Base-by-base conservation (phyloP, 2,888 invertebrate genomes). In the Apodemia zela region DNA sequence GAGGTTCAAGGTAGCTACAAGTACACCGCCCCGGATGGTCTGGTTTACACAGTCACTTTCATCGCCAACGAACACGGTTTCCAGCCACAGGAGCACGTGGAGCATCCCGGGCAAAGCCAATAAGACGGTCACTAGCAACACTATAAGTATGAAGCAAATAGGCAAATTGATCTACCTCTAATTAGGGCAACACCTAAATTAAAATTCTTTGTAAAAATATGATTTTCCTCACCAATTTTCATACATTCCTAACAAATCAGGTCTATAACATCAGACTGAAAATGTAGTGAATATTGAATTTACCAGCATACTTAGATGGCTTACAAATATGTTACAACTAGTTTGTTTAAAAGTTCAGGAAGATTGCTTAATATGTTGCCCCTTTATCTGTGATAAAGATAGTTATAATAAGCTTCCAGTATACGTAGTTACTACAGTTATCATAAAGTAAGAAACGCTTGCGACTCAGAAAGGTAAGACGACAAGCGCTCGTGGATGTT, bases 51-150 rank as follows among this genome's bases (percentile, higher is more conserved):
- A 61, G 85, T 93, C 65, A 89, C 84, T 13, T 94, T 87, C 84
- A 79, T 83, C 62, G 94, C 94, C 18, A 87, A 93, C 77, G 93
- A 94, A 76, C 90, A 93, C 77, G 94, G 94, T 51, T 94, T 91
- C 87, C 92, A 89, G 65, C 89, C 90, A 1, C 88, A 89, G 65
- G 87, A 87, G 69, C 89, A 85, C 45, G 77, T 88, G 15, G 81
- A 82, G 45, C 85, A 86, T 25, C 78, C 77, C 18, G 75, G 71
- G 63, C 78, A 79, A 63, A 66, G 71, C 49, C 65, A 68, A 58
- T 66, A 65, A 29, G 25, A 18, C 2, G 29, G 10, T 38, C 15
- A 25, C 38, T 25, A 38, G 15, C 38, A 38, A 38, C 38, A 35
- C 35, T 11, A 38, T 38, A 38, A 38, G 15, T 38, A 38, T 13